Conservation (phyloP, 2,888 invertebrate genomes). For the Epirrhoe alternata region DNA sequence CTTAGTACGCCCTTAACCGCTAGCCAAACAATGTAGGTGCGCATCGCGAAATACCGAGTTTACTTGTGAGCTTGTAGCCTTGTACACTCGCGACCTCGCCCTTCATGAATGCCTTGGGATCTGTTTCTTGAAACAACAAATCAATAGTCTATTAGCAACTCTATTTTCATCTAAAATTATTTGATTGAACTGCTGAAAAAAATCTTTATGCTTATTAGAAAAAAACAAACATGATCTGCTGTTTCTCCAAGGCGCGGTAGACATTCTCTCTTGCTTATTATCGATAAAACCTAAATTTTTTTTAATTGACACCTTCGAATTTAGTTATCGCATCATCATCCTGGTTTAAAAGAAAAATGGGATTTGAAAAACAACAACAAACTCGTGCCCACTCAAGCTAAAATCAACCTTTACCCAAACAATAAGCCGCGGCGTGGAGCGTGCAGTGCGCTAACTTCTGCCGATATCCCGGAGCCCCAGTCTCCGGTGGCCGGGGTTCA, state of each 20-base stretch:
- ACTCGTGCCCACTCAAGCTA: slow-evolving; percentile 8
- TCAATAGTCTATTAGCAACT: neutral
- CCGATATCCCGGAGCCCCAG: slow-evolving; percentile 55
- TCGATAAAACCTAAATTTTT: too few relatives aligned
- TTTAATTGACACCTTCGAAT: too few relatives aligned
- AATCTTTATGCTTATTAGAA: too few relatives aligned
- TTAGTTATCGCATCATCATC: too few relatives aligned
- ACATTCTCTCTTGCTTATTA: too few relatives aligned
- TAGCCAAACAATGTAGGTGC: slow-evolving; percentile 29
- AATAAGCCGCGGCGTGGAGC: slow-evolving; percentile 25
- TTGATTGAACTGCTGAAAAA: neutral
- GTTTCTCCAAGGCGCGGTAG: too few relatives aligned
- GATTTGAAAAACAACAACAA: neutral
- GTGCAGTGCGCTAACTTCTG: slow-evolving; percentile 50
- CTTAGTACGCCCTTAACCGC: slow-evolving; percentile 12
- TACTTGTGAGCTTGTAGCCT: slow-evolving; percentile 9
- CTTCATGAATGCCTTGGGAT: neutral
- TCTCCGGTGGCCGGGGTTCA: slow-evolving; percentile 59
- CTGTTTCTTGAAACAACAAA: neutral
- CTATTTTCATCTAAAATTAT: neutral
- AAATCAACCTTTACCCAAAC: neutral
- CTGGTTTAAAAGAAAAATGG: neutral
- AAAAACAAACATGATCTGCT: too few relatives aligned
- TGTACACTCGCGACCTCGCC: neutral
- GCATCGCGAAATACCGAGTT: slow-evolving; percentile 25